Evolutionary conservation across 2,888 invertebrate genomes (phyloP).

Genomic region (Dascillus cervinus): DNA sequence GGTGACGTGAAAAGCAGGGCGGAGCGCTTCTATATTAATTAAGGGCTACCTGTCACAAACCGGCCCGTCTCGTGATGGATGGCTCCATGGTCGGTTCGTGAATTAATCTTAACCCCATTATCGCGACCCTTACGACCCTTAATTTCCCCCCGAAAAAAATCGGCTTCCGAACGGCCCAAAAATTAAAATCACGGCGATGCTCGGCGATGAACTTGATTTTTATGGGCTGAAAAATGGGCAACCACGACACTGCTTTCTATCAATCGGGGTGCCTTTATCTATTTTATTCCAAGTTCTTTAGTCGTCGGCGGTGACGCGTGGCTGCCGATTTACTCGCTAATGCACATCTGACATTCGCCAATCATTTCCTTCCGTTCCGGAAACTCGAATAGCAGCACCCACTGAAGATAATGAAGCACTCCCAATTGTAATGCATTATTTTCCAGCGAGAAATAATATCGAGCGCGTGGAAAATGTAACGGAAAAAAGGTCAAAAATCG

Average conservation of each 20-base stretch:
- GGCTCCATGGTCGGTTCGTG: constrained; percentile 35
- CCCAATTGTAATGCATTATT: too few relatives aligned
- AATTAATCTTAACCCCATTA: too few relatives aligned
- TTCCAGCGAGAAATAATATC: too few relatives aligned
- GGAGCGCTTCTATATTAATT: constrained; percentile 42
- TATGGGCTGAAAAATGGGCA: not conserved
- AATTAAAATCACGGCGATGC: not conserved
- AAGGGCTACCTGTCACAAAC: constrained; percentile 41
- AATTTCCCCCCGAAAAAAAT: too few relatives aligned
- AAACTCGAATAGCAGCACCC: not conserved
- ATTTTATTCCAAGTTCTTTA: constrained; percentile 17
- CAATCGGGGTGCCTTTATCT: constrained; percentile 11
- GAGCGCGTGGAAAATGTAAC: too few relatives aligned
- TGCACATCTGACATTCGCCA: constrained; percentile 30
- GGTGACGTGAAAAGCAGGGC: constrained; percentile 40
- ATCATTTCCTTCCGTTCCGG: constrained; percentile 30
- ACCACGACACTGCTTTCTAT: too few relatives aligned
- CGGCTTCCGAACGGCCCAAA: too few relatives aligned
- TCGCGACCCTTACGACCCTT: too few relatives aligned
- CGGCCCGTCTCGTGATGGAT: constrained; percentile 39
- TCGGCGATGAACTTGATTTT: not conserved
- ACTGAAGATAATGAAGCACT: not conserved
- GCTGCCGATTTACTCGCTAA: constrained; percentile 25
- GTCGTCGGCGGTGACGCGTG: constrained; percentile 21
- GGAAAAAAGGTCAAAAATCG: too few relatives aligned